These are phyloP conservation scores for Tiliacea aurago DNA, from an alignment of 2,888 invertebrate species.

Conservation along the genomic window DNA sequence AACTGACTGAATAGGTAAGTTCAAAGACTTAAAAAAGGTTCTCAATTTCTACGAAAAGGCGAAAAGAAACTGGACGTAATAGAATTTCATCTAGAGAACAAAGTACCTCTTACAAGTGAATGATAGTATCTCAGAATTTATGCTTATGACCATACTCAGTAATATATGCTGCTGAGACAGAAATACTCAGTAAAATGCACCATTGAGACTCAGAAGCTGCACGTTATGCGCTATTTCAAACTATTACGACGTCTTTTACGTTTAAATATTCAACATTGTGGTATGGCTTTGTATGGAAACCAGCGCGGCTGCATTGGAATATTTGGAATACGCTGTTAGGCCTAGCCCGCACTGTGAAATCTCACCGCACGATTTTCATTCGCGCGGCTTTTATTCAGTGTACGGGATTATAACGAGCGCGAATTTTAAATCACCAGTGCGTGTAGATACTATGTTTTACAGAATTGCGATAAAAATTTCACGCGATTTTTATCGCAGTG, in stretches of 20 bases:
- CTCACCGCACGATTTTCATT: no score
- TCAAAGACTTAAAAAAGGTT: no score
- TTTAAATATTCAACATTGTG: constrained; percentile 51
- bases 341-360: no score
- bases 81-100: constrained; percentile 47
- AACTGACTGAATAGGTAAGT: no score
- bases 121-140: constrained; percentile 43
- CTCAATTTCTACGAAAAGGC: no score
- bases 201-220: constrained; percentile 8
- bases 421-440: no score
- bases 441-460: no score
- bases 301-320: constrained; percentile 1
- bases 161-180: constrained; percentile 31
- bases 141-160: constrained; percentile 38
- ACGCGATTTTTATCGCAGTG: no score
- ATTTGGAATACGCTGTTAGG: constrained; percentile 2
- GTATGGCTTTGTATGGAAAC: neutral
- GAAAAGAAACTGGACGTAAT: constrained; percentile 17
- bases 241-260: constrained; percentile 42
- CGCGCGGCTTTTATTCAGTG: no score
- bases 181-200: constrained; percentile 29
- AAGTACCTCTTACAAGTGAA: constrained; percentile 46
- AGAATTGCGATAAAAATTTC: no score
- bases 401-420: no score
- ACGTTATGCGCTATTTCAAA: constrained; percentile 34